Base-by-base conservation (phyloP, 2,888 invertebrate species). In the Allygus modestus region DNA sequence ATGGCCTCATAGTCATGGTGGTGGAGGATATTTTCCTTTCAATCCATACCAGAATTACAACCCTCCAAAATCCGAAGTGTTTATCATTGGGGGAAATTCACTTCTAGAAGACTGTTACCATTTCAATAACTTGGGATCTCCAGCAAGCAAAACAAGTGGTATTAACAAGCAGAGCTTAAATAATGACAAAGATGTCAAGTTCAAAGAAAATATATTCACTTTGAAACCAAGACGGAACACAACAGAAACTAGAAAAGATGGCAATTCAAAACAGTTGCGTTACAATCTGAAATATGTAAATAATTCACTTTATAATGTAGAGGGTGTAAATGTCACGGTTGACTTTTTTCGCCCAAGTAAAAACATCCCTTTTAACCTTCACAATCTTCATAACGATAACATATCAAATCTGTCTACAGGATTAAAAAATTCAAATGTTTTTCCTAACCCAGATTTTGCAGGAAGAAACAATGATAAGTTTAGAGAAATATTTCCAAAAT, bases 61-160 rank as follows among this genome's bases (percentile, higher is more conserved):
- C 28, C 26, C 83, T 33, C 75, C 75, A n/a, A 75, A 41, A 23
- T 83, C 83, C 7, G 61, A 83, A 28, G 83, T 83, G 20, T 83
- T 83, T 26, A 83, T 83, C 23, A 83, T 83, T 41, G 83, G 83
- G 7, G 75, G 83, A 17, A 75, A 83, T 37, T 73, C 83, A 7
- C 61, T 83, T 11, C 33, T 83, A 17, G 75, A 83, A n/a, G 23
- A 73, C 23, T 83, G 83, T 37, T 83, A 83, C 61, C 41, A 58
- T 7, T 26, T 75, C 43, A 41, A 33, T 26, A 11, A 33, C 20
- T 75, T 75, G 11, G 37, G 33, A 9, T 15, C n/a, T 12, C 33
- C 20, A 17, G 33, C 20, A 0, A 58, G 33, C 26, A 79, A 58
- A 75, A n/a, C 17, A 12, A 28, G 33, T 12, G 20, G 51, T 20